phyloP scores from a whole-genome alignment of 2,888 invertebrate species.

The Alloplasta piceator region DNA sequence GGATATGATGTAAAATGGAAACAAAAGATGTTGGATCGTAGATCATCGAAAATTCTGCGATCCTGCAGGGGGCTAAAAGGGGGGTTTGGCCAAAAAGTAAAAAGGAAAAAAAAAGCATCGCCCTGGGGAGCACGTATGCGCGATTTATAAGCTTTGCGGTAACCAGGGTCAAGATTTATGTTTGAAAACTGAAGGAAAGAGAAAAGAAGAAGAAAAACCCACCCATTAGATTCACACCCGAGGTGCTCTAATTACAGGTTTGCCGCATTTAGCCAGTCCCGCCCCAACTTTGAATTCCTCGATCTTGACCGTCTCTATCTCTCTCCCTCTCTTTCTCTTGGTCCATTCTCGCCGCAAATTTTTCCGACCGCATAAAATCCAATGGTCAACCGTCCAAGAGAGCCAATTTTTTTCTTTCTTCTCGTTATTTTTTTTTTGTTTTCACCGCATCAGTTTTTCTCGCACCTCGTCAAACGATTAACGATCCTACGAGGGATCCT shows the following conservation, averaged over 20 bases:
- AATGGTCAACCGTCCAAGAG: constrained; percentile 22
- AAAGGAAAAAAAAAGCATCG: no score
- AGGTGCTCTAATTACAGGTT: constrained; percentile 81
- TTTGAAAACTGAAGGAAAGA: constrained; percentile 4
- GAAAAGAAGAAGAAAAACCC: constrained; percentile 61
- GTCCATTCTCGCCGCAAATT: constrained; percentile 62
- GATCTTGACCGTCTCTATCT: background rate
- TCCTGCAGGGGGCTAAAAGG: background rate
- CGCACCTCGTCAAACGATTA: constrained; percentile 54
- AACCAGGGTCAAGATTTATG: constrained; percentile 64
- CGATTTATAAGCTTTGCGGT: constrained; percentile 15
- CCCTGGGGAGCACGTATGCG: background rate
- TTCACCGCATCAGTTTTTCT: constrained; percentile 44
- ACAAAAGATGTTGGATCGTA: no score
- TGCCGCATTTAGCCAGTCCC: constrained; percentile 46
- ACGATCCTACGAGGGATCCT: constrained; percentile 23
- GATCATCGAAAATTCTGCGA: background rate
- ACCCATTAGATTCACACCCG: constrained; percentile 79
- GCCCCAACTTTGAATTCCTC: constrained; percentile 33
- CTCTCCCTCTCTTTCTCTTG: constrained; percentile 26
- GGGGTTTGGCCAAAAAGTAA: background rate
- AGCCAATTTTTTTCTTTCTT: constrained; percentile 53
- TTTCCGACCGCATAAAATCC: constrained; percentile 44
- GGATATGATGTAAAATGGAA: no score
- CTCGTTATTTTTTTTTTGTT: constrained; percentile 10